Conservation (phyloP, 2,888 invertebrate species). For the Achlya flavicornis region DNA sequence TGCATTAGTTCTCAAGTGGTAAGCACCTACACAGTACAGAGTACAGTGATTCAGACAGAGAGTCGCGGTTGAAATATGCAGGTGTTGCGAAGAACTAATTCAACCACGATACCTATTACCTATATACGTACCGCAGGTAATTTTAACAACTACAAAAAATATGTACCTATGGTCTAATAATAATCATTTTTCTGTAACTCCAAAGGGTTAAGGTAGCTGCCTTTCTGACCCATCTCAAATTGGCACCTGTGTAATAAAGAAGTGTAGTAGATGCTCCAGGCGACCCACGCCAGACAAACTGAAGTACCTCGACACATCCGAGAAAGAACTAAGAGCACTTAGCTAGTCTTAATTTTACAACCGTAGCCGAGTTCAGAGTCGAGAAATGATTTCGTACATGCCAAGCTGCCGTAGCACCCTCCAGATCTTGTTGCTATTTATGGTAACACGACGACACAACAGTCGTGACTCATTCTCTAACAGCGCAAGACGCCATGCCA, state of each 20-base stretch:
- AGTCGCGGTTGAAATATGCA: no score
- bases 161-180: no score
- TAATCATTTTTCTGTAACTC: no score
- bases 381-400: conserved; percentile 51
- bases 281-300: conserved; percentile 54
- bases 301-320: conserved; percentile 48
- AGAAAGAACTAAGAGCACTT: conserved; percentile 61
- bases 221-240: no score
- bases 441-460: conserved; percentile 66
- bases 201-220: no score
- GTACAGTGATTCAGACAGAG: no score
- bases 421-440: conserved; percentile 63
- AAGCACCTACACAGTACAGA: no score
- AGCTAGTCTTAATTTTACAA: conserved; percentile 66
- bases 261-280: conserved; percentile 47
- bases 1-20: no score
- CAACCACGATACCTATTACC: no score
- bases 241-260: conserved; percentile 22
- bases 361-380: conserved; percentile 30
- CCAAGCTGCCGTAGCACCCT: conserved; percentile 56
- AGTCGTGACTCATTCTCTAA: conserved; percentile 58
- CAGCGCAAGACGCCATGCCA: conserved; percentile 41
- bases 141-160: no score
- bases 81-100: no score
- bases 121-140: no score